Evolutionary conservation across 2,113 vertebrate genomes (phyloP).

Genomic region (Amblyopsis rosae): DNA sequence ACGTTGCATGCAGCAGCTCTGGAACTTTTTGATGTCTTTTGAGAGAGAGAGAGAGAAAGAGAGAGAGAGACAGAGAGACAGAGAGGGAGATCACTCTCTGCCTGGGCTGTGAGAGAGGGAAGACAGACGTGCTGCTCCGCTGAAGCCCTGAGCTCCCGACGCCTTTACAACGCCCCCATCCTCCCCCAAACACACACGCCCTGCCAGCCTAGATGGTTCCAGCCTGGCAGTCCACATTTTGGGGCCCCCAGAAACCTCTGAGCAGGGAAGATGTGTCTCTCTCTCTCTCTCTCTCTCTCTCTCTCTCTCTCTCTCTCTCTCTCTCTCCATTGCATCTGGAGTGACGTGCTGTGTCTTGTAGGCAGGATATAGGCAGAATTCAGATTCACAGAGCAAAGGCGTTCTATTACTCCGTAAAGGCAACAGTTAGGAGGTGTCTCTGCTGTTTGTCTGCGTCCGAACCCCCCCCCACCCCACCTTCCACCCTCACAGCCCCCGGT

Average conservation of each 20-base stretch:
- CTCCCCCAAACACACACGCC: conserved; percentile 1
- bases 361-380: background rate
- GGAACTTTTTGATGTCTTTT: conserved; percentile 11
- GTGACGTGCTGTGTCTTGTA: conserved; percentile 24
- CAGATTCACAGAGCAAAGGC: background rate
- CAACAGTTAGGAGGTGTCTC: background rate
- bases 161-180: too few relatives aligned
- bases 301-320: conserved; percentile 3
- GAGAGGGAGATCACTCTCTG: background rate
- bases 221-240: conserved; percentile 34
- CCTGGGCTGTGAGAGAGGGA: background rate
- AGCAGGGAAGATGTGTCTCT: background rate
- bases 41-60: too few relatives aligned
- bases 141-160: background rate
- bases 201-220: conserved; percentile 13
- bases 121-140: background rate
- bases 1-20: conserved; percentile 22
- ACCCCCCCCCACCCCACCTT: too few relatives aligned
- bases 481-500: too few relatives aligned
- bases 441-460: too few relatives aligned
- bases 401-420: background rate
- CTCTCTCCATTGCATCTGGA: conserved; percentile 8
- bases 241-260: conserved; percentile 30
- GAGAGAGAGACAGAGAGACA: background rate
- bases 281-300: background rate